Evolutionary conservation across 2,888 invertebrate genomes (phyloP), one percentile per base, ranked within the genome.

Genomic region (Flexamia atlantica): DNA sequence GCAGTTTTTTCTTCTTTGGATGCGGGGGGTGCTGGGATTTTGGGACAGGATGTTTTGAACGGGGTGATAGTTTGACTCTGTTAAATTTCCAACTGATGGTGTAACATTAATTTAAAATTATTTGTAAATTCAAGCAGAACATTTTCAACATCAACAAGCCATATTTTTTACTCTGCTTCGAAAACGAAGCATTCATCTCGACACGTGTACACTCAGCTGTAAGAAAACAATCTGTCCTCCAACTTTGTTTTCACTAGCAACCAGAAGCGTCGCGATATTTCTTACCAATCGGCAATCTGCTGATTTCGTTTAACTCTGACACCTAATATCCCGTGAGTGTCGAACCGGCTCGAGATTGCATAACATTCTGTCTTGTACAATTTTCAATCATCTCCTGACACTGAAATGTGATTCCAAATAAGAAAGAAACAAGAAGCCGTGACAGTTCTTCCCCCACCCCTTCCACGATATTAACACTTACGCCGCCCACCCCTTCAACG

Each of bases 291-390:
- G 64, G 9, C 23, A 23, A 57, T 46, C 46, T 46, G 57, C 64
- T 30, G 64, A 64, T 64, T 64, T 64, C 64, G 53, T 46, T 46
- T 57, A 57, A 57, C 64, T 64, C 28, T 57, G 79, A 53, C 79
- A 79, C 57, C 50, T 79, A 79, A 79, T 79, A 79, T 79, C 57
- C 57, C 50, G 30, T 14, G 50, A 42, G 25, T 50, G 76, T 79
- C 79, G 74, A 74, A 42, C 74, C 42, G 42, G 23, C 70, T 70
- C 70, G 76, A 76, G 76, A 76, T 76, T 76, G 76, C 76, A 79
- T 57, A 53, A 53, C 79, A 53, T 57, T 57, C 57, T 85, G 86
- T 85, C 86, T 85, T 86, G 86, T 86, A 86, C 85, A 86, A 86
- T 86, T 86, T 86, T 85, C 86, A 85, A 86, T 86, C 86, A 86